Conservation (phyloP, 2,888 invertebrate species). For the Agriopis leucophaearia region DNA sequence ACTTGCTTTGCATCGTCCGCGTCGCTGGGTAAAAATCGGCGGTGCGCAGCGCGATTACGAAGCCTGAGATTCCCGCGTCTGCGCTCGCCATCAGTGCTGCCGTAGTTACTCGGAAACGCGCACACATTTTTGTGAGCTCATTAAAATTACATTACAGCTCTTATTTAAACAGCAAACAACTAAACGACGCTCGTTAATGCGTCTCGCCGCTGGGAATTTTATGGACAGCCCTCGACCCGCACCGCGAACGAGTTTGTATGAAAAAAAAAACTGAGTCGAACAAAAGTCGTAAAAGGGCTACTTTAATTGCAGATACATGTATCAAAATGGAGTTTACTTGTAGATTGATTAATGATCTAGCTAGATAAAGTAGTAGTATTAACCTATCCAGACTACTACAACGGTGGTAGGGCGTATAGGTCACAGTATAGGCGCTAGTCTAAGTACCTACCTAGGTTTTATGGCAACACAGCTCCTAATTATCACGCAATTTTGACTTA, state of each 20-base stretch:
- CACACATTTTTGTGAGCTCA: constrained; percentile 82
- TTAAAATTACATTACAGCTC: constrained; percentile 84
- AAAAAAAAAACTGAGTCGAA: constrained; percentile 26
- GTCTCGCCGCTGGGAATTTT: constrained; percentile 72
- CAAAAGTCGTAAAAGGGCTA: constrained; percentile 30
- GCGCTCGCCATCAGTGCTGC: constrained; percentile 20
- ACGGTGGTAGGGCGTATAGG: too few relatives aligned
- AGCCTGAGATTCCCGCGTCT: constrained; percentile 41
- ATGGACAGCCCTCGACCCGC: constrained; percentile 69
- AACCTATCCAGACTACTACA: too few relatives aligned
- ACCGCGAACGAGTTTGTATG: constrained; percentile 32
- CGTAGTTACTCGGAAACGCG: constrained; percentile 58
- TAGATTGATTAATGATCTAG: constrained; percentile 11
- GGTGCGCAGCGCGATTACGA: neutral
- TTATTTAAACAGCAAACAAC: constrained; percentile 84
- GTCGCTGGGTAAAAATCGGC: neutral
- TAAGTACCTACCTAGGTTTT: too few relatives aligned
- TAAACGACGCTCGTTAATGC: constrained; percentile 82
- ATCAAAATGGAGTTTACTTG: constrained; percentile 26
- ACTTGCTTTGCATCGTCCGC: too few relatives aligned
- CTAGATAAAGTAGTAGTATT: neutral
- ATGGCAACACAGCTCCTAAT: too few relatives aligned
- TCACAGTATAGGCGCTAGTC: too few relatives aligned
- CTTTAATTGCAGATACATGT: constrained; percentile 21
- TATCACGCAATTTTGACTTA: too few relatives aligned